Evolutionary conservation across 2,113 vertebrate species (phyloP).

Genomic region (Parotia lawesii): DNA sequence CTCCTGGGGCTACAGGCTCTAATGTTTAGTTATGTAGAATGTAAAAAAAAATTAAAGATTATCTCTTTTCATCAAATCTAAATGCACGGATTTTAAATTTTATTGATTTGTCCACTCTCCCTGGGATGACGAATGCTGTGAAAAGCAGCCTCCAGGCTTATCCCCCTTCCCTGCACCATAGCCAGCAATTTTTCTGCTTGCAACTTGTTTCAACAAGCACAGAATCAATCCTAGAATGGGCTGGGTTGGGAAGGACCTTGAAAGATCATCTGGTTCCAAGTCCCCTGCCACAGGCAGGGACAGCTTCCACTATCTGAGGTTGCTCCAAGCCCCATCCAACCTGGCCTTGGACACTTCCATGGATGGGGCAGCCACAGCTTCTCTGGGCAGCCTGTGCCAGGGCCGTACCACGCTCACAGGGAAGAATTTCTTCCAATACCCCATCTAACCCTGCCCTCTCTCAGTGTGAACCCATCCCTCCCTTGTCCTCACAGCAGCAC

Average conservation of each 20-base stretch:
- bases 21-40: not conserved
- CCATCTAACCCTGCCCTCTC: not conserved
- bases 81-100: not conserved
- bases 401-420: not conserved
- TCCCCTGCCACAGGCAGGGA: not conserved
- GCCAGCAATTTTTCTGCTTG: not conserved
- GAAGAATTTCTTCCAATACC: not conserved
- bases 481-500: not conserved
- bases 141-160: not conserved
- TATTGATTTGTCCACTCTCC: not conserved
- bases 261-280: not conserved
- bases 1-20: not conserved
- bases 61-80: not conserved
- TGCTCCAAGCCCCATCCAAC: not conserved
- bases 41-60: not conserved
- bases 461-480: not conserved
- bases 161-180: accelerated
- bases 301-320: accelerated
- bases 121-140: not conserved
- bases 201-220: not conserved
- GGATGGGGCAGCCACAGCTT: not conserved
- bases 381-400: not conserved
- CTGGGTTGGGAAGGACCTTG: not conserved
- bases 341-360: not conserved
- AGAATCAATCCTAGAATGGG: not conserved